Evolutionary conservation across 2,888 invertebrate genomes (phyloP).

Genomic region (Nomada ferruginata): DNA sequence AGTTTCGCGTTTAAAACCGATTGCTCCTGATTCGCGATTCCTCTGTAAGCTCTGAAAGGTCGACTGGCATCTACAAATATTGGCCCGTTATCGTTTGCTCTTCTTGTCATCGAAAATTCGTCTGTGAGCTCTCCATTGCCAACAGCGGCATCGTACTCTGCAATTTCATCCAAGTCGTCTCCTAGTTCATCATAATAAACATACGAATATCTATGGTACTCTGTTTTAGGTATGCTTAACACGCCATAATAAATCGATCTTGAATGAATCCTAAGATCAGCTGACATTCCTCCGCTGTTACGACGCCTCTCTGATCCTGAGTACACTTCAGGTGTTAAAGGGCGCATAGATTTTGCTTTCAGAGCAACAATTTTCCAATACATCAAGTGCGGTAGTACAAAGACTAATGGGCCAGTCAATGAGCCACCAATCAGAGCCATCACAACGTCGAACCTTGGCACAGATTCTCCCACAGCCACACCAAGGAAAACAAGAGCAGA

Average conservation of each 20-base stretch:
- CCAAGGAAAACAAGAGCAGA: constrained; percentile 89
- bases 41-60: constrained; percentile 45
- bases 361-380: constrained; percentile 89
- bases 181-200: constrained; percentile 77
- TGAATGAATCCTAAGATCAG: constrained; percentile 77
- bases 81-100: constrained; percentile 37
- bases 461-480: constrained; percentile 91
- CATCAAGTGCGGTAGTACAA: constrained; percentile 93
- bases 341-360: constrained; percentile 54
- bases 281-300: constrained; percentile 48
- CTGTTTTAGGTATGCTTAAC: constrained; percentile 33
- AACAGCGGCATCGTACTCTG: constrained; percentile 47
- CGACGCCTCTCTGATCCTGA: constrained; percentile 68
- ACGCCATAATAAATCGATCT: constrained; percentile 72
- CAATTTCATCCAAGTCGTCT: constrained; percentile 60
- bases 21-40: neutral
- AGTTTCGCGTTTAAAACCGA: neutral
- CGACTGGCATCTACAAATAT: constrained; percentile 72
- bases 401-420: constrained; percentile 92
- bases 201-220: constrained; percentile 74
- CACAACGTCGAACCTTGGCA: constrained; percentile 94
- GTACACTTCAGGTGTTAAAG: constrained; percentile 65
- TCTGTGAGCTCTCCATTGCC: neutral
- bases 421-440: constrained; percentile 95
- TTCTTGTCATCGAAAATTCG: constrained; percentile 39